Evolutionary conservation across 2,888 invertebrate genomes (phyloP).

Genomic region (Elysia crispata): DNA sequence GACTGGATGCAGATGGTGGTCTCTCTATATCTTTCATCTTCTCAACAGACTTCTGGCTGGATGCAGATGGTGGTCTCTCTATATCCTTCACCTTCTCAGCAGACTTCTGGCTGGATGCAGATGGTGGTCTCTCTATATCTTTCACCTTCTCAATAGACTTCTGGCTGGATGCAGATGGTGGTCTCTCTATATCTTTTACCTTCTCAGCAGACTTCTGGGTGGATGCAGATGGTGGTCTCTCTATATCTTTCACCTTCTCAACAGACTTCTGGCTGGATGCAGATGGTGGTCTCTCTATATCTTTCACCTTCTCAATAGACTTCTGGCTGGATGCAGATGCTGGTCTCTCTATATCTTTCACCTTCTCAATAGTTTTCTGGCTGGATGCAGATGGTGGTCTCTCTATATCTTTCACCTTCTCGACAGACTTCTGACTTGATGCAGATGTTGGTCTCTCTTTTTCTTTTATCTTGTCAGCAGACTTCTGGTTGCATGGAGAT

Average conservation of each 20-base stretch:
- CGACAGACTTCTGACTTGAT: neutral
- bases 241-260: neutral
- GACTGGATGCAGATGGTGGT: constrained; percentile 16
- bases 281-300: neutral
- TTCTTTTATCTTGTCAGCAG: neutral
- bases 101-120: neutral
- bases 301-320: neutral
- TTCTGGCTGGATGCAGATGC: constrained; percentile 12
- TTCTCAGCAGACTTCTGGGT: neutral
- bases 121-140: constrained; percentile 26
- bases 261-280: neutral
- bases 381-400: constrained; percentile 13
- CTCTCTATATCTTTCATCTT: constrained; percentile 19
- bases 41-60: neutral
- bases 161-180: constrained; percentile 23
- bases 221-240: no score
- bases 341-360: neutral
- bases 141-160: constrained; percentile 17
- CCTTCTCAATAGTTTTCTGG: neutral
- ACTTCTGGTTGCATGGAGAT: neutral
- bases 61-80: constrained; percentile 25
- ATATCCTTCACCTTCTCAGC: constrained; percentile 18
- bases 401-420: constrained; percentile 21
- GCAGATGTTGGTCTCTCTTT: constrained; percentile 3
- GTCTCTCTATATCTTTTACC: constrained; percentile 25